Conservation (phyloP, 2,888 invertebrate genomes). For the Seira ritae region DNA sequence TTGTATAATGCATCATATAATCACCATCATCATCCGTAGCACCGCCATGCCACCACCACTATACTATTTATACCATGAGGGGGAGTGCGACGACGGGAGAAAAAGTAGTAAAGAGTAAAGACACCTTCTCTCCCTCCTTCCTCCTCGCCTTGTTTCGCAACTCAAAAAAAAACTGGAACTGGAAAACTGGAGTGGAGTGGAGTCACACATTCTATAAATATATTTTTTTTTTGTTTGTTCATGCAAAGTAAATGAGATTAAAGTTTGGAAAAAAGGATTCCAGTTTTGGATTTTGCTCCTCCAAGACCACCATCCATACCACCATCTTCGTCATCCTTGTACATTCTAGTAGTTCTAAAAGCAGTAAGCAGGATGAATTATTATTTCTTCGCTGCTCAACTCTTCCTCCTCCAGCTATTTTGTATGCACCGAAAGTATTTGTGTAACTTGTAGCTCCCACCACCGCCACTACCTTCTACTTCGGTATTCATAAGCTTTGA, state of each 20-base stretch:
- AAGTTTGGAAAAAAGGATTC: constrained; percentile 58
- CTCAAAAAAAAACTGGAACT: not conserved
- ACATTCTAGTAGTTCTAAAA: not conserved
- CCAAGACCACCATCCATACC: not conserved
- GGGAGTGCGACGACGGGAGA: not conserved
- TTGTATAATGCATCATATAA: no score
- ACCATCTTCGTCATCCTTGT: constrained; percentile 18
- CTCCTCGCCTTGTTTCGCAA: not conserved
- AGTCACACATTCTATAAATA: no score
- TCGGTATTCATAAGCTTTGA: constrained; percentile 2
- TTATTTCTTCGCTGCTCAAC: not conserved
- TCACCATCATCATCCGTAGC: not conserved
- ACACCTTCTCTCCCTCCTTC: not conserved
- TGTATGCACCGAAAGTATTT: constrained; percentile 3
- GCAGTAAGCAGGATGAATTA: not conserved
- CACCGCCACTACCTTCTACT: not conserved
- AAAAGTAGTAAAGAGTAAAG: not conserved
- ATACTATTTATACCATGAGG: not conserved
- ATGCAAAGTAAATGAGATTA: constrained; percentile 74
- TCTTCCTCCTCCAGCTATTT: not conserved
- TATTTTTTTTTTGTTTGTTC: constrained; percentile 72
- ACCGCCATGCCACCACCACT: not conserved
- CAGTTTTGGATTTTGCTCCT: not conserved
- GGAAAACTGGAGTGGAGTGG: not conserved
- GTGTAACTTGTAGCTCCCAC: not conserved